Evolutionary conservation across 2,797 vertebrate species (phyloP).

Genomic region (Characodon lateralis): DNA sequence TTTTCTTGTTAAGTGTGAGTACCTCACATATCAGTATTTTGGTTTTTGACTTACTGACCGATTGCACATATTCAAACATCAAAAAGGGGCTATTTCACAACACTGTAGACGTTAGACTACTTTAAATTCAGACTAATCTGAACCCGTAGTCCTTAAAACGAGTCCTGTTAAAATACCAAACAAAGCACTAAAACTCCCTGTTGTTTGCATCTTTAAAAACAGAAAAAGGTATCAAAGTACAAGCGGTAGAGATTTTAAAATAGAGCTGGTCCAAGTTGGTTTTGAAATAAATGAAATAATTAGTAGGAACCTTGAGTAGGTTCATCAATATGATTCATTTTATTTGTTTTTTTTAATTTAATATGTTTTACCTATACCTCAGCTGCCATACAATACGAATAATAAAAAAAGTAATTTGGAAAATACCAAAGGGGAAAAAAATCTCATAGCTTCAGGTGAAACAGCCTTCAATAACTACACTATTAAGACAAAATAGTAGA

Average conservation of each 20-base stretch:
- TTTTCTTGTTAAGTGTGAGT: no score
- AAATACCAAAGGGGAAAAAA: background rate
- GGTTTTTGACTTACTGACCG: no score
- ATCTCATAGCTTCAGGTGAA: slow-evolving; percentile 45
- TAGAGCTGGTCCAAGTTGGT: background rate
- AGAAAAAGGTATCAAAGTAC: background rate
- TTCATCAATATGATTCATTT: background rate
- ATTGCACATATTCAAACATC: background rate
- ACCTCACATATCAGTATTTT: no score
- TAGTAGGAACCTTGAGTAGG: background rate
- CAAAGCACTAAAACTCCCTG: background rate
- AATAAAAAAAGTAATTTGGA: background rate
- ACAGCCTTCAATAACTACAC: slow-evolving; percentile 46
- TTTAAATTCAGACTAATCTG: background rate
- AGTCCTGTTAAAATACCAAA: no score
- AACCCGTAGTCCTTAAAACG: background rate
- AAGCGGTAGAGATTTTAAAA: background rate
- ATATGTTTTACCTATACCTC: background rate
- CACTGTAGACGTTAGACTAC: no score
- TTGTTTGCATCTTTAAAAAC: background rate
- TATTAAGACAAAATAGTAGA: slow-evolving; percentile 44
- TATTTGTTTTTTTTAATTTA: background rate
- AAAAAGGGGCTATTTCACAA: background rate
- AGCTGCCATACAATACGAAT: background rate
- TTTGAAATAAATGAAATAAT: background rate